Evolutionary conservation across 1,140 invertebrate species (phyloP).

Genomic region (Drosophila cardini): DNA sequence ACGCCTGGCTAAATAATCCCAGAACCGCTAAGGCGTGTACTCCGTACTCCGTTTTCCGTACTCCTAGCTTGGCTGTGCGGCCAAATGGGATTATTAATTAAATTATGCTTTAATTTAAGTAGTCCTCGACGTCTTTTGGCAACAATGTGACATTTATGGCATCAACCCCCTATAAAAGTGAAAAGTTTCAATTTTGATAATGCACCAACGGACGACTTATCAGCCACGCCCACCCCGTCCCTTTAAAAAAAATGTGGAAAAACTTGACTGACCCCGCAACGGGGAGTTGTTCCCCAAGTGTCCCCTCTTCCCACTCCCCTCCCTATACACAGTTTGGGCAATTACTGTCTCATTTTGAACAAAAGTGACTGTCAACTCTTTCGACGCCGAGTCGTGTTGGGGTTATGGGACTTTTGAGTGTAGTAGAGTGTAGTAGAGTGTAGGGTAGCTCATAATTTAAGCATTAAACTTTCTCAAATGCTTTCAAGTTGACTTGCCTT

Average conservation of each 20-base stretch:
- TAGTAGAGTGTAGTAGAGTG: background rate
- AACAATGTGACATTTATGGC: slow-evolving; percentile 74
- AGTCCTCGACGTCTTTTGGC: slow-evolving; percentile 64
- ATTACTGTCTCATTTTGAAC: slow-evolving; percentile 82
- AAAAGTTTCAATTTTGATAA: slow-evolving; percentile 77
- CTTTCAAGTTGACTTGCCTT: slow-evolving; percentile 82
- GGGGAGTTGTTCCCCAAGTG: slow-evolving; percentile 21
- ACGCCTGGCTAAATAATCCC: slow-evolving; percentile 42
- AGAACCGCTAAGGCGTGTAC: slow-evolving; percentile 42
- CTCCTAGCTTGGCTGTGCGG: slow-evolving; percentile 58
- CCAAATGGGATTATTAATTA: slow-evolving; percentile 84
- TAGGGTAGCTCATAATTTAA: slow-evolving; percentile 77
- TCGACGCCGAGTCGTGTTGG: slow-evolving; percentile 12
- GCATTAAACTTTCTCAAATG: slow-evolving; percentile 82
- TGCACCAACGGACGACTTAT: slow-evolving; percentile 71
- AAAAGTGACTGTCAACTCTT: slow-evolving; percentile 82
- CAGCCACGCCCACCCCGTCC: slow-evolving; percentile 40
- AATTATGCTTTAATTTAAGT: slow-evolving; percentile 83
- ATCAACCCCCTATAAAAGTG: slow-evolving; percentile 38
- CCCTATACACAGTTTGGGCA: slow-evolving; percentile 67
- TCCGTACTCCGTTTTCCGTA: background rate
- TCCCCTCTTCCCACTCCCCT: background rate
- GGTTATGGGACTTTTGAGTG: background rate
- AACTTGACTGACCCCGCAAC: slow-evolving; percentile 62
- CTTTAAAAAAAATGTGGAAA: slow-evolving; percentile 17